These are phyloP conservation scores for Sepioteuthis lessoniana DNA, from an alignment of 2,888 invertebrate genomes.

Conservation along the genomic window DNA sequence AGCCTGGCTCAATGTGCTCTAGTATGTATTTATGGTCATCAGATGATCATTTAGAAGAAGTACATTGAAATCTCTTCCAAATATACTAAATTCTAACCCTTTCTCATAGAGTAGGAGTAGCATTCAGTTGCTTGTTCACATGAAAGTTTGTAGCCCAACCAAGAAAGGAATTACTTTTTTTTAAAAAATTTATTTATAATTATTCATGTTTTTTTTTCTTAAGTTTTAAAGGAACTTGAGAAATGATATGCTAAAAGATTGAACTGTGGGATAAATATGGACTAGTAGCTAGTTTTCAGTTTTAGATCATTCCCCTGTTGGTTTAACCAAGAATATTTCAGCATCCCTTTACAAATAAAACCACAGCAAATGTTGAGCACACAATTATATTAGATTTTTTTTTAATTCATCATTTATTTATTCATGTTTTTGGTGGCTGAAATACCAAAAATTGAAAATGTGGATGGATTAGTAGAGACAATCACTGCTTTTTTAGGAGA, in stretches of 20 bases:
- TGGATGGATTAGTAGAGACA: not conserved
- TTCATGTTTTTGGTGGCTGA: not conserved
- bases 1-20: not conserved
- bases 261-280: not conserved
- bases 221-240: too few species aligned
- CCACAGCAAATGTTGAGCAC: not conserved
- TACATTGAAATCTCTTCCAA: not conserved
- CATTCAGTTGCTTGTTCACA: not conserved
- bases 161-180: too few species aligned
- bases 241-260: too few species aligned
- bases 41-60: not conserved
- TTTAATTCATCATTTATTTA: not conserved
- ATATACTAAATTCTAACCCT: not conserved
- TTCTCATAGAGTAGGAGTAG: not conserved
- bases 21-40: not conserved
- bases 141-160: too few species aligned
- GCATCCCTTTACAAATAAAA: not conserved
- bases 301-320: too few species aligned
- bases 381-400: too few species aligned
- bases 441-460: not conserved
- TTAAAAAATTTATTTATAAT: too few species aligned
- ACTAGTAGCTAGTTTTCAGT: too few species aligned
- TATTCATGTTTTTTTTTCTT: too few species aligned
- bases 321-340: too few species aligned
- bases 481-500: not conserved